Evolutionary conservation across 2,888 invertebrate genomes (phyloP), one percentile per base, ranked within the genome.

Genomic region (Melitaea athalia): DNA sequence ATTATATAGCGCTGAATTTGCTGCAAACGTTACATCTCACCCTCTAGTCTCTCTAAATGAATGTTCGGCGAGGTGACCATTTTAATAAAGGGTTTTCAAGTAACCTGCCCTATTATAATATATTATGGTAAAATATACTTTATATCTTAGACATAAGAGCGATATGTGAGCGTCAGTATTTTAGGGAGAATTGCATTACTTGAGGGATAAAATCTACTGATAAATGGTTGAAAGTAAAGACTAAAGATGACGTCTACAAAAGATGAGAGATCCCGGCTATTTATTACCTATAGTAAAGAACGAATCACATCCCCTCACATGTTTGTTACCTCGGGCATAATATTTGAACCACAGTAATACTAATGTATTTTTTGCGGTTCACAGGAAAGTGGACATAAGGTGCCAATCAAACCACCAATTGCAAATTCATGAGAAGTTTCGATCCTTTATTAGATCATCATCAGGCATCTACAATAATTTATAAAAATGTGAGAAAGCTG

Each of bases 51-150:
- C 33, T 38, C 33, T n/a, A 55, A 55, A 55, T 55, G 64, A 59
- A 57, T 38, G 64, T 57, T 55, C 49, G 57, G 38, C 15, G 57
- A 59, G 47, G 17, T 57, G 38, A 57, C 64, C 64, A n/a, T 49
- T 57, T 59, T 49, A 55, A 47, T 59, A 15, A 64, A 49, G 53
- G 47, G 53, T 49, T 64, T 57, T 64, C 38, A 5, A 24, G 52
- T 52, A 64, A 64, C 49, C 64, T 49, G 57, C 24, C 57, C 14
- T 15, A n/a, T n/a, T 0, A 33, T 8, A 57, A 64, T 57, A 47
- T 45, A 0, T 7, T 33, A 38, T 64, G 17, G 0, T 38, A 64
- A 57, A 49, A 49, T 64, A 57, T 14, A 14, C 38, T 53, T 64
- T 57, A 64, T 59, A 14, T 14, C 5, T 10, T 17, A 5, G 14